Evolutionary conservation across 2,797 vertebrate species (phyloP), one percentile per base, ranked within the genome.

Genomic region (Sebastes oblongus): DNA sequence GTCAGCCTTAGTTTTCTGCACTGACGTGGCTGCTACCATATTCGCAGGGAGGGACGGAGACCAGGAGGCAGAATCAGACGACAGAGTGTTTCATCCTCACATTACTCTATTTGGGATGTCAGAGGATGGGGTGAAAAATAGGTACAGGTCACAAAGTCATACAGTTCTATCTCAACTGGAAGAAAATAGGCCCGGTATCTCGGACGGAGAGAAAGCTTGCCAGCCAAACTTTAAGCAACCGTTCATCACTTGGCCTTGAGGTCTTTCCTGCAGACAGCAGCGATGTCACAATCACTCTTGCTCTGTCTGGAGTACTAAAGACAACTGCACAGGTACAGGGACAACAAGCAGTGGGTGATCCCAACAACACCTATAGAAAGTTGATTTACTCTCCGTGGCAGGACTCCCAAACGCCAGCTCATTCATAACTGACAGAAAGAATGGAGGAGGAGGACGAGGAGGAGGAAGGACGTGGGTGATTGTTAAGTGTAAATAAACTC

Each of bases 211-310:
- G 70, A 62, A 58, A 83, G 79, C 75, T 74, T 67, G 67, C 46
- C 81, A 77, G 77, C 42, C 78, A 87, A 87, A 87, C 62, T 83
- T 87, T 82, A 70, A 76, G 78, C 75, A 83, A 81, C 78, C 56
- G 81, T 78, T 88, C 84, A 88, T 90, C 82, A 82, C 74, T 66
- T 78, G 83, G 83, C 82, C 86, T 90, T 84, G 79, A 75, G 75
- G 74, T 84, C 76, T 82, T 80, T 78, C 79, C 69, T 72, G 75
- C 67, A 74, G 73, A 61, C 75, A 77, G 80, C 66, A 61, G 42
- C 25, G 66, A 66, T 88, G 87, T 86, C 80, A 83, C 74, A 77
- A 89, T 88, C 80, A 87, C 78, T 88, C 87, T 77, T 77, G 20
- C 24, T 39, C 70, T 84, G 67, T 82, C 80, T 85, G 58, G 42